These are phyloP conservation scores for Nyctereutes procyonoides DNA, from an alignment of 2,113 vertebrate species.

Conservation along the genomic window DNA sequence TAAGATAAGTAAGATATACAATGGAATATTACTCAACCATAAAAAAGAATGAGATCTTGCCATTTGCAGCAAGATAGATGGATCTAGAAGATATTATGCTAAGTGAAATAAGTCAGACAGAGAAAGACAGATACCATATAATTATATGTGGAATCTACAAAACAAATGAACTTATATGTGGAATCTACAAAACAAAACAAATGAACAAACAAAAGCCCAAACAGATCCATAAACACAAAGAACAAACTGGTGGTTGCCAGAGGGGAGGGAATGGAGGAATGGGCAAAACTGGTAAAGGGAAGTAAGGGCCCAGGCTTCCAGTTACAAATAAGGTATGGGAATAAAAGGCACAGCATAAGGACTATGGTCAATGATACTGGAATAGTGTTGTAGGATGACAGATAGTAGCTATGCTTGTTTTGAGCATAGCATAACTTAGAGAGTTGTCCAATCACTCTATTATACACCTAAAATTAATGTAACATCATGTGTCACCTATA, in stretches of 20 bases:
- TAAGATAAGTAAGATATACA: not conserved
- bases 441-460: not conserved
- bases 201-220: not conserved
- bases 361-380: not conserved
- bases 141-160: not conserved
- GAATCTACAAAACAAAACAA: not conserved
- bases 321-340: not conserved
- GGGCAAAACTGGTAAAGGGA: not conserved
- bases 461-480: not conserved
- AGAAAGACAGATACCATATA: not conserved
- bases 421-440: not conserved
- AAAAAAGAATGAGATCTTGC: not conserved
- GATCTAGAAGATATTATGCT: not conserved
- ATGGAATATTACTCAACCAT: not conserved
- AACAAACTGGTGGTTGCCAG: not conserved
- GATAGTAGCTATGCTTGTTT: not conserved
- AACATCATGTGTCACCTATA: not conserved
- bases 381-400: not conserved
- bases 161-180: not conserved
- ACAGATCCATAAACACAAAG: not conserved
- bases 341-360: not conserved
- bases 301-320: not conserved
- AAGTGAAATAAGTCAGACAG: not conserved
- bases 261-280: not conserved
- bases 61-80: not conserved